A percentile compares a stretch with the other conserved stretches of the same genome.
phyloP scores from a whole-genome alignment of 2,888 invertebrate genomes.

The Cremastobaeus sp. region DNA sequence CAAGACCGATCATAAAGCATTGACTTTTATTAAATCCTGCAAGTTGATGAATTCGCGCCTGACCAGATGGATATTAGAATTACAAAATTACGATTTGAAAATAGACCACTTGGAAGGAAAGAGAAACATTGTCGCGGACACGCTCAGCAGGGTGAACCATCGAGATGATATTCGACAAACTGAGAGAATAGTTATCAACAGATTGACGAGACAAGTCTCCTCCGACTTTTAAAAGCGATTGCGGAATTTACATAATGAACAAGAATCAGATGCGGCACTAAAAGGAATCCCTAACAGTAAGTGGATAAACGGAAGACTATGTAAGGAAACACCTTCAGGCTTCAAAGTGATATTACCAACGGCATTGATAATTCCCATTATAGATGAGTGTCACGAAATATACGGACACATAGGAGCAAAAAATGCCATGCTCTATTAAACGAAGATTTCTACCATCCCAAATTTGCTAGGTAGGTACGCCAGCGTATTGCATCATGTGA shows the following conservation, averaged over 20 bases:
- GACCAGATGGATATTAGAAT: slow-evolving; percentile 64
- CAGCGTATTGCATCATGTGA: neutral
- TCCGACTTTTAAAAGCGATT: too few relatives aligned
- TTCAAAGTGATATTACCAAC: neutral
- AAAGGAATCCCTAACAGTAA: too few relatives aligned
- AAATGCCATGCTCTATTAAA: slow-evolving; percentile 7
- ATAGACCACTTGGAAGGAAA: slow-evolving; percentile 62
- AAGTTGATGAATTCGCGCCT: slow-evolving; percentile 62
- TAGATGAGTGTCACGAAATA: slow-evolving; percentile 5
- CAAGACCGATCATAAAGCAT: slow-evolving; percentile 65
- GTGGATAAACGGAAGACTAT: too few relatives aligned
- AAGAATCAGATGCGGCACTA: too few relatives aligned
- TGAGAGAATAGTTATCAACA: too few relatives aligned
- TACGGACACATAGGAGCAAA: slow-evolving; percentile 22
- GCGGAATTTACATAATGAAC: too few relatives aligned
- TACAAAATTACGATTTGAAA: slow-evolving; percentile 64
- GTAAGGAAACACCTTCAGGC: too few relatives aligned
- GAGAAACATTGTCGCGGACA: slow-evolving; percentile 63
- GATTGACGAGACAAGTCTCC: too few relatives aligned
- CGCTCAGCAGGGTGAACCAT: too few relatives aligned
- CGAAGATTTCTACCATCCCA: slow-evolving; percentile 10
- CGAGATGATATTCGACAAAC: too few relatives aligned
- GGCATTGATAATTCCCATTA: neutral
- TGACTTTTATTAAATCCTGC: slow-evolving; percentile 66
- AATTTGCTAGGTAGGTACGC: neutral